Conservation (phyloP, 2,113 vertebrate genomes). For the Corydoras maculifer region DNA sequence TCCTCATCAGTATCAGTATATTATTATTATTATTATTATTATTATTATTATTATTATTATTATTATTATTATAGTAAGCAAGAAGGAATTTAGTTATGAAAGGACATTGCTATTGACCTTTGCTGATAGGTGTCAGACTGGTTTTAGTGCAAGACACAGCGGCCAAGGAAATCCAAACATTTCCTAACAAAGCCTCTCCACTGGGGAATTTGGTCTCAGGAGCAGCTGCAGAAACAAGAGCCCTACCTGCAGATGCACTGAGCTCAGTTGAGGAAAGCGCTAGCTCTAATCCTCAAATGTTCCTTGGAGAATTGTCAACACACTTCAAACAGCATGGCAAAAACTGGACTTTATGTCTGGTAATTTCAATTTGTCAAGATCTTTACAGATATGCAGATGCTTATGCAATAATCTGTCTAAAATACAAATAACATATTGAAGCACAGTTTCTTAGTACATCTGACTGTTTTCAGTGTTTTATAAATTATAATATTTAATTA, state of each 20-base stretch:
- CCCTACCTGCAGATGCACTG: slow-evolving; percentile 39
- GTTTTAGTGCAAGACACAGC: slow-evolving; percentile 35
- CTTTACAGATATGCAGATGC: slow-evolving; percentile 9
- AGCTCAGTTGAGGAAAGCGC: slow-evolving; percentile 26
- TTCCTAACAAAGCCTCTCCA: slow-evolving; percentile 39
- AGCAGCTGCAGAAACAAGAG: slow-evolving; percentile 43
- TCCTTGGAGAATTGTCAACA: slow-evolving; percentile 23
- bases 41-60: too few relatives aligned
- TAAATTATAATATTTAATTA: too few relatives aligned
- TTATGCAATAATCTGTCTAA: neutral
- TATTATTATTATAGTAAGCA: neutral
- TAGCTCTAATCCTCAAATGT: slow-evolving; percentile 32
- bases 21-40: too few relatives aligned
- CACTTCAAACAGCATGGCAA: slow-evolving; percentile 35
- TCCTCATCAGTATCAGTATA: too few relatives aligned
- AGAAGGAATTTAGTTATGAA: slow-evolving; percentile 25
- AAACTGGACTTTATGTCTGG: slow-evolving; percentile 21
- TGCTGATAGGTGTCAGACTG: slow-evolving; percentile 28
- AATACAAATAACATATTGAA: neutral
- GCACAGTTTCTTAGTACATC: neutral
- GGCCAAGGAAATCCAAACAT: slow-evolving; percentile 38
- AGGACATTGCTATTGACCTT: slow-evolving; percentile 34
- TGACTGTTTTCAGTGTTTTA: too few relatives aligned
- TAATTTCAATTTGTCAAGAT: slow-evolving; percentile 7
- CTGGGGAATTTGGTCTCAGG: slow-evolving; percentile 33